Evolutionary conservation across 2,797 vertebrate genomes (phyloP), one percentile per base, ranked within the genome.

Genomic region (Malacoraja senta): DNA sequence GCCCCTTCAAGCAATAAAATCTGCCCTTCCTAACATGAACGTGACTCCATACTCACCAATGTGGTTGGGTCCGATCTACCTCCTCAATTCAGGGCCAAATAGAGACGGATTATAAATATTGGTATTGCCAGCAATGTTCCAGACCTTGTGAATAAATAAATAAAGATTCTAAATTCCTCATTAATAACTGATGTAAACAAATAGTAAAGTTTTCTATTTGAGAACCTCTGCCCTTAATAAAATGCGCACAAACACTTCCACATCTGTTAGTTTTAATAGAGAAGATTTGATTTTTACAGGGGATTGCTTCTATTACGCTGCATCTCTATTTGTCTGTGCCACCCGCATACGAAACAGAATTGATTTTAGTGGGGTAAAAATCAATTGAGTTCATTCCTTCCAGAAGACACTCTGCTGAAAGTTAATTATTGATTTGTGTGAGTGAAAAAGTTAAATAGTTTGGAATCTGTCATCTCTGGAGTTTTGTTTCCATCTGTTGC

Each of bases 361-460:
- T 74, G 90, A 91, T 91, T 91, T 91, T 91, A 74, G 68, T 72
- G 35, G 72, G 38, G 71, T 53, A 74, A 91, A 80, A 91, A 91
- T 74, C 90, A 17, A 91, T 91, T 44, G 38, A 74, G 35, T 74
- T 91, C 68, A 72, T 72, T 91, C 68, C 71, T 72, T 91, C 68
- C 26, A 74, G 71, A 91, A 91, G 90, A 91, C 35, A 53, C 90
- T 91, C 53, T 29, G 90, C 90, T 91, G 90, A 91, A 91, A 74
- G 8, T 72, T 74, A 91, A 44, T 17, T 91, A 91, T 91, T 29
- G 90, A 91, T 74, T 91, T 44, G 19, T 74, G 35, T 13, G 10
- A 53, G 90, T 90, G 63, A 90, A 91, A 91, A 71, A 91, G 90
- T 91, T 91, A 91, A 74, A 91, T 91, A 91, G 71, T 74, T 88